A percentile compares a stretch with the other conserved stretches of the same genome.
Conservation (phyloP, 2,888 invertebrate genomes). For the Acrobasis repandana region DNA sequence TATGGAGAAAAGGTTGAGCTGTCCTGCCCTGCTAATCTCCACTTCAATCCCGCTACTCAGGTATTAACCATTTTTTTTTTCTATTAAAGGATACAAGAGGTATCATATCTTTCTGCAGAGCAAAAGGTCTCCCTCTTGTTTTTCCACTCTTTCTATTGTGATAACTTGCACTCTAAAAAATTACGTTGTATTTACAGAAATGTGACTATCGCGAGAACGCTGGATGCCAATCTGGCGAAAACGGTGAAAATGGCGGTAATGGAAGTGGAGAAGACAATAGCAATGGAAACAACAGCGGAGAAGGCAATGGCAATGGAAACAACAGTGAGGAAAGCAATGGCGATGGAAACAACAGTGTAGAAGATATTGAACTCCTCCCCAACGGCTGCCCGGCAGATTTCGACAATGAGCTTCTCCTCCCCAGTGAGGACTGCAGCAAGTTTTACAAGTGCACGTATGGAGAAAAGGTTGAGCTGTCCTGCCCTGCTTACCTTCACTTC, state of each 20-base stretch:
- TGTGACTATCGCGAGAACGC: no score
- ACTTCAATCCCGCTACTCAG: conserved; percentile 43
- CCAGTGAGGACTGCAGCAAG: conserved; percentile 39
- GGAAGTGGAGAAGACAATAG: neutral
- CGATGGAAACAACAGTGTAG: no score
- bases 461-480: conserved; percentile 31
- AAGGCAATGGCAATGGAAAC: neutral
- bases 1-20: conserved; percentile 32
- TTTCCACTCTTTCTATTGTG: no score
- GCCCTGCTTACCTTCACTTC: conserved; percentile 41
- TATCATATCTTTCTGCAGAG: no score
- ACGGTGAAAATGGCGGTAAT: no score
- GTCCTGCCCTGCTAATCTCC: conserved; percentile 37
- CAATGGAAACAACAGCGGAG: conserved; percentile 10
- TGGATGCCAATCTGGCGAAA: no score
- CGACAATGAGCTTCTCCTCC: conserved; percentile 34
- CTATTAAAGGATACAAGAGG: neutral
- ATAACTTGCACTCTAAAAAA: no score
- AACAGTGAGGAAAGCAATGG: neutral
- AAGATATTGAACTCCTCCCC: conserved; percentile 6
- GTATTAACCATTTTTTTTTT: conserved; percentile 30
- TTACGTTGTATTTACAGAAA: no score
- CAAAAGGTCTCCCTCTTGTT: no score
- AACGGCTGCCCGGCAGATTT: conserved; percentile 40
- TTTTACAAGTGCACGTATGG: conserved; percentile 44